These are phyloP conservation scores for Folsomia candida DNA, from an alignment of 2,888 invertebrate species.

Conservation along the genomic window DNA sequence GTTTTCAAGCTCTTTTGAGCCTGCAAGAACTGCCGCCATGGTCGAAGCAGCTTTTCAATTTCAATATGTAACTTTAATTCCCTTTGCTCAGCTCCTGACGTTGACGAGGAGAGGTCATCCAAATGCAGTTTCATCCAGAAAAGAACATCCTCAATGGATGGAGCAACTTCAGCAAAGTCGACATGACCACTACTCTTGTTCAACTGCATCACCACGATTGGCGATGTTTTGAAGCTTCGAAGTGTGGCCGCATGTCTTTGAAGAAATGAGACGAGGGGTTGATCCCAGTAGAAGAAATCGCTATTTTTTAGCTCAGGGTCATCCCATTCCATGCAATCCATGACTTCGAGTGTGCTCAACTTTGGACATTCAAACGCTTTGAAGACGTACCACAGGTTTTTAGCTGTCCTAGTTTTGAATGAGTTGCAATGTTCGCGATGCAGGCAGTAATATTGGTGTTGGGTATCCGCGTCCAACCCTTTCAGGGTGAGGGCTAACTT, in stretches of 20 bases:
- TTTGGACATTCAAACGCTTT: background rate
- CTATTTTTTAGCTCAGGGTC: background rate
- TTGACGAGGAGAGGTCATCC: background rate
- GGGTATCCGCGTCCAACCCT: background rate
- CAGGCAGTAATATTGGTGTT: background rate
- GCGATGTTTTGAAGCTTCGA: background rate
- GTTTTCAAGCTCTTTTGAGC: background rate
- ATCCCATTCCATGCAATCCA: background rate
- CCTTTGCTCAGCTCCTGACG: background rate
- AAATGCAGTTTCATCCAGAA: background rate
- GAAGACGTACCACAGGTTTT: background rate
- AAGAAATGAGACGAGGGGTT: background rate
- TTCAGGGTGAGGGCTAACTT: background rate
- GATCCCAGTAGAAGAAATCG: background rate
- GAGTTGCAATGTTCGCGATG: background rate
- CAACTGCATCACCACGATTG: background rate
- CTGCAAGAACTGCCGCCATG: background rate
- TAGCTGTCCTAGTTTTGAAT: background rate
- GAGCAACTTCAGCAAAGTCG: background rate
- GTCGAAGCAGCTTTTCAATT: background rate
- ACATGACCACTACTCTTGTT: background rate
- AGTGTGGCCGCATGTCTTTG: background rate
- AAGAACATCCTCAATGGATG: background rate
- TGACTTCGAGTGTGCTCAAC: background rate
- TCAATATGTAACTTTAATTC: background rate